Percentiles rank a stretch among this genome's conserved stretches.
Evolutionary conservation across 2,797 vertebrate genomes (phyloP).

Genomic region (Amblyopsis hoosieri): DNA sequence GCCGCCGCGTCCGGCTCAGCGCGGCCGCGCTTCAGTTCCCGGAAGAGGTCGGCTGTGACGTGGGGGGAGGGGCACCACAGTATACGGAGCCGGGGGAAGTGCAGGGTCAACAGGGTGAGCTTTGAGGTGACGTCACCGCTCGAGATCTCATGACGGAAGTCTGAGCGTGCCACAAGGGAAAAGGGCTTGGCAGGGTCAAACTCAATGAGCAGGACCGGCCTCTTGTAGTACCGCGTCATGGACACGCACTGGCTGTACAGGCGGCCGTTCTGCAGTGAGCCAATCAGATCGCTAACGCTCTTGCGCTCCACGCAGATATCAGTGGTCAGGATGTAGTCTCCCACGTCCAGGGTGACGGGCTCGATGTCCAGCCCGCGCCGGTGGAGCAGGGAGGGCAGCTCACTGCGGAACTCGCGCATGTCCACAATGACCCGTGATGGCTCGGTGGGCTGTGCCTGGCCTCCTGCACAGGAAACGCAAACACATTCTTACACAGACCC

Average conservation of each 20-base stretch:
- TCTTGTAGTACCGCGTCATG: slow-evolving; percentile 93
- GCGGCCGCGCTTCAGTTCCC: slow-evolving; percentile 87
- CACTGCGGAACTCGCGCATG: slow-evolving; percentile 96
- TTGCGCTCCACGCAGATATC: slow-evolving; percentile 96
- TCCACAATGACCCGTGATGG: slow-evolving; percentile 89
- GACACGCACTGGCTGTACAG: slow-evolving; percentile 90
- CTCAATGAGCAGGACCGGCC: slow-evolving; percentile 91
- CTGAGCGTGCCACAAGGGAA: slow-evolving; percentile 83
- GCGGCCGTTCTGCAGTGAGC: slow-evolving; percentile 90
- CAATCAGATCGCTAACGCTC: slow-evolving; percentile 92
- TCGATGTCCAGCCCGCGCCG: slow-evolving; percentile 94
- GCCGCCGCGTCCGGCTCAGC: slow-evolving; percentile 81
- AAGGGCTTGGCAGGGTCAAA: slow-evolving; percentile 92
- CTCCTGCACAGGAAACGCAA: slow-evolving; percentile 73
- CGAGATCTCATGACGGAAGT: slow-evolving; percentile 89
- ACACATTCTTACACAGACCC: neutral
- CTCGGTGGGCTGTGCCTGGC: slow-evolving; percentile 81
- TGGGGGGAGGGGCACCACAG: slow-evolving; percentile 96
- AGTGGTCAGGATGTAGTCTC: slow-evolving; percentile 93
- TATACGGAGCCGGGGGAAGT: slow-evolving; percentile 91
- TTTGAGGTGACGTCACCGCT: slow-evolving; percentile 88
- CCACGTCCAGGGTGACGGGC: slow-evolving; percentile 92
- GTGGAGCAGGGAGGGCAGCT: slow-evolving; percentile 92
- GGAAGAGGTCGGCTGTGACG: slow-evolving; percentile 88
- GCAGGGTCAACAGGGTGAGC: slow-evolving; percentile 90